Base-by-base conservation (phyloP, 1,140 invertebrate species). In the Macrosteles quadrilineatus region DNA sequence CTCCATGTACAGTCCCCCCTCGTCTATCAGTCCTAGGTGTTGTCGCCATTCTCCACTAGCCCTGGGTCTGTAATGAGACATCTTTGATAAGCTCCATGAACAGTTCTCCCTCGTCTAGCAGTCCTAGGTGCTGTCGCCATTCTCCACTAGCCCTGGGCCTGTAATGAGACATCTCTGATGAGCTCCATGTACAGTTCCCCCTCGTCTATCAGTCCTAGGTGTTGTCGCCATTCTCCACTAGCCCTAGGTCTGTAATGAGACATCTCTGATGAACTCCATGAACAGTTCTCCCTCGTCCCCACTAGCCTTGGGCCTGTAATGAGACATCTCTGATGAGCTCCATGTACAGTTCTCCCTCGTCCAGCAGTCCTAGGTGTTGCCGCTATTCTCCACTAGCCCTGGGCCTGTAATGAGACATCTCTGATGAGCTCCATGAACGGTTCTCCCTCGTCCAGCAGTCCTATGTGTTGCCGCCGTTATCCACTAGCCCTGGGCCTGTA, bases 71-170 rank as follows among this genome's bases (percentile, higher is more conserved):
- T n/a, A n/a, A 43, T 9, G 94, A 91, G 59, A 97, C 93, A 79
- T 97, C 94, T 53, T 92, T 87, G 75, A 97, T 96, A 67, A 97
- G 85, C 81, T 97, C 93, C 92, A 97, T 95, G 78, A 96, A 95
- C 21, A 95, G 85, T 73, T 94, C 92, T 29, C 88, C 90, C 76
- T 93, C 90, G 77, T 91, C 89, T 71, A 91, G 78, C 76, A 87
- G 84, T 78, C 85, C 85, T 72, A 88, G 78, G 75, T 87, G 84
- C 67, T 83, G 81, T 29, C 85, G 81, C 71, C 76, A 75, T 68
- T 78, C 75, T 12, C 75, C 72, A 17, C 67, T 72, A 32, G 55
- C 73, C 43, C 73, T 23, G 1, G 73, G 71, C 63, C 69, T 71
- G 55, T 19, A 43, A 50, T 57, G 23, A 59, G 63, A 11, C 11